These are phyloP conservation scores for Gandaritis pyraliata DNA, from an alignment of 2,888 invertebrate species.

Conservation along the genomic window DNA sequence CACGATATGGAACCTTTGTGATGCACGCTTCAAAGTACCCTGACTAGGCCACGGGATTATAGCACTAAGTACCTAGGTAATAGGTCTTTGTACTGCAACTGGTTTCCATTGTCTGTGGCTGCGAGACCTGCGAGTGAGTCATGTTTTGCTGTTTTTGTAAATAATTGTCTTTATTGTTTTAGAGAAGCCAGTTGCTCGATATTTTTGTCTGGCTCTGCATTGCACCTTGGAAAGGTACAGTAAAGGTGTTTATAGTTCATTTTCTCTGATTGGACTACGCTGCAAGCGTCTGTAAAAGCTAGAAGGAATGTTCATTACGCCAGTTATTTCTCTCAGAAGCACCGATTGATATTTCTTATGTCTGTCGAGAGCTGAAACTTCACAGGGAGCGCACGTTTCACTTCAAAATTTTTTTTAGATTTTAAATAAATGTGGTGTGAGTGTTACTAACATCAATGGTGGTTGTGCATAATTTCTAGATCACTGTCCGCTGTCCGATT, in stretches of 20 bases:
- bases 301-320: not conserved
- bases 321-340: not conserved
- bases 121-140: slow-evolving; percentile 43
- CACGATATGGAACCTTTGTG: slow-evolving; percentile 59
- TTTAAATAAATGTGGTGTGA: not conserved
- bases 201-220: not conserved
- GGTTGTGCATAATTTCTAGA: not conserved
- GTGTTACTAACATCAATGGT: not conserved
- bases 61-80: slow-evolving; percentile 15
- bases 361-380: not conserved
- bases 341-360: not conserved
- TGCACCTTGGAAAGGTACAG: not conserved
- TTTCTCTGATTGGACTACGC: not conserved
- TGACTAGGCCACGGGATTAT: slow-evolving; percentile 45
- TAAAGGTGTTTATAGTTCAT: not conserved
- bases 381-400: too few relatives aligned
- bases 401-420: too few relatives aligned
- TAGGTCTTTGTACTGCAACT: slow-evolving; percentile 11
- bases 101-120: slow-evolving; percentile 55
- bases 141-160: slow-evolving; percentile 38
- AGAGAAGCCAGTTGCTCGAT: slow-evolving; percentile 17
- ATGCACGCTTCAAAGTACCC: slow-evolving; percentile 41
- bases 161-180: slow-evolving; percentile 20
- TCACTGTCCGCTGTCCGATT: not conserved
- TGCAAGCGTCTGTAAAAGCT: not conserved